Evolutionary conservation across 2,888 invertebrate genomes (phyloP), one percentile per base, ranked within the genome.

Genomic region (Micropterix aruncella): DNA sequence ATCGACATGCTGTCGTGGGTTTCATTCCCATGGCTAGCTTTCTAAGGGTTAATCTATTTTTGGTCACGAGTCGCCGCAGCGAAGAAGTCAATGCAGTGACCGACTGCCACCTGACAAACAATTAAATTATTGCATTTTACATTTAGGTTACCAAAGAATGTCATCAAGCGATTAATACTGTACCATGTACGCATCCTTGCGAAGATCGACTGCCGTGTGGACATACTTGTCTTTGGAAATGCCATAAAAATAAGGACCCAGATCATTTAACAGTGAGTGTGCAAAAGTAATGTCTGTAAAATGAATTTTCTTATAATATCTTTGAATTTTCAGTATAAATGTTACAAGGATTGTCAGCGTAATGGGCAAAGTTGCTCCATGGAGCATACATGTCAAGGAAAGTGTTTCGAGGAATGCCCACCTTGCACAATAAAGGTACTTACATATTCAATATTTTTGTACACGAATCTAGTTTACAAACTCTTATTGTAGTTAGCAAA

Each of bases 201-300:
- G 64, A 66, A 38, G 57, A 60, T 18, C 64, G 75, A 17, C 61
- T 81, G 17, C 56, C 60, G 14, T 84, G 79, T 57, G 82, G 83
- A 0, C 85, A 85, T 57, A 58, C 62, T 1, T 85, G 84, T 56
- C 48, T 41, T 2, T 57, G 52, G 41, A 55, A 48, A 1, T 83
- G 83, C 54, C 83, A 83, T 54, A 63, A 73, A 18, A 57, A 55
- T 1, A 55, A 69, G 19, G 79, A 79, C 57, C 77, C 76, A 0
- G 66, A 78, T 44, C 82, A 83, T 57, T 55, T 69, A 41, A n/a
- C n/a, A n/a, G n/a, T n/a, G n/a, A n/a, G n/a, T n/a, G n/a, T n/a
- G n/a, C n/a, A n/a, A n/a, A n/a, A n/a, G n/a, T n/a, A n/a, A n/a
- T n/a, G n/a, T n/a, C n/a, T n/a, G n/a, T n/a, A n/a, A n/a, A n/a